Evolutionary conservation across 2,797 vertebrate genomes (phyloP).

Genomic region (Phrynocephalus guinanensis): DNA sequence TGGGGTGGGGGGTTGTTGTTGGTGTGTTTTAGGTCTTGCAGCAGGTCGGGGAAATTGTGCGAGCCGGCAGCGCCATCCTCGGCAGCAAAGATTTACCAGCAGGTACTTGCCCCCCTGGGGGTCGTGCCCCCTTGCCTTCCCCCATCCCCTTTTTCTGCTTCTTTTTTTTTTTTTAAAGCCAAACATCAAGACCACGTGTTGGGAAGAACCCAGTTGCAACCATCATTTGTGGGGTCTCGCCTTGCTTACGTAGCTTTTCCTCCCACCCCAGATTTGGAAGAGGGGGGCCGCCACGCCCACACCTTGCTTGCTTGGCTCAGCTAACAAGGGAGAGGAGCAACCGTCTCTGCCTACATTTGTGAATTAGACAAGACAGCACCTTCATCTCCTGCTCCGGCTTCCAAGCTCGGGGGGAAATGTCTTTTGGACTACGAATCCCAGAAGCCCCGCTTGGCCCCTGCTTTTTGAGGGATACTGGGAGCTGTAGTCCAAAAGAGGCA

Average conservation of each 20-base stretch:
- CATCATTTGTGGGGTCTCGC: not conserved
- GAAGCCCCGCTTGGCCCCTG: too few species aligned
- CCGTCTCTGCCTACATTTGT: not conserved
- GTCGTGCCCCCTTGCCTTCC: rapidly evolving
- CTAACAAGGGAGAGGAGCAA: not conserved
- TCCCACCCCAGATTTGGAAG: too few species aligned
- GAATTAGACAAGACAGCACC: not conserved
- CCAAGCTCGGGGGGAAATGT: too few species aligned
- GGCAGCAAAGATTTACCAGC: conserved; percentile 56
- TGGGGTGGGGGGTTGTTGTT: too few species aligned
- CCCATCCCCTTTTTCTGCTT: not conserved
- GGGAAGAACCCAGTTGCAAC: too few species aligned
- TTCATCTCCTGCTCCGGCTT: too few species aligned
- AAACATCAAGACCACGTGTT: too few species aligned
- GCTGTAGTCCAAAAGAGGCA: too few species aligned
- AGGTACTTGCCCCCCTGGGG: conserved; percentile 52
- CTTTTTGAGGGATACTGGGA: too few species aligned
- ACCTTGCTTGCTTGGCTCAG: not conserved
- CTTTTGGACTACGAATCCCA: too few species aligned
- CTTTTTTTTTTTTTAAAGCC: not conserved
- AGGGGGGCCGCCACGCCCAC: not conserved
- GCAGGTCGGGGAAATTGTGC: conserved; percentile 68
- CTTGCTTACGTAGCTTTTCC: not conserved
- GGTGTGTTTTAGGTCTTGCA: conserved; percentile 58
- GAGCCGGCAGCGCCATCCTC: conserved; percentile 60